phyloP scores from a whole-genome alignment of 2,113 vertebrate genomes.

The Esox niger region DNA sequence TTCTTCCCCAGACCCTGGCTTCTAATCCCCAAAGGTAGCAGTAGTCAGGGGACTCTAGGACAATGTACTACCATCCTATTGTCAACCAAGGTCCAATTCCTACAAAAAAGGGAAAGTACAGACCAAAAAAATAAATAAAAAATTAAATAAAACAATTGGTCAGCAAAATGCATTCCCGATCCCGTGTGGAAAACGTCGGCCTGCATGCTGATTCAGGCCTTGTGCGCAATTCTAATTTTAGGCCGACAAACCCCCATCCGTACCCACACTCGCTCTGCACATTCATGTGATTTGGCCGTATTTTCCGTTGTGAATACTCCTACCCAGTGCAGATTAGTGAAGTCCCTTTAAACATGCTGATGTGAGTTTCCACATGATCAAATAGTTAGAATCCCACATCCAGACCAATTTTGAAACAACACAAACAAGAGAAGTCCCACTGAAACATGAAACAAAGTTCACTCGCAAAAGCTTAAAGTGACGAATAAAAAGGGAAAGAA shows the following conservation, averaged over 20 bases:
- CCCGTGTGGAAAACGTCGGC: slow-evolving; percentile 11
- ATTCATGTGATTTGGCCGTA: slow-evolving; percentile 17
- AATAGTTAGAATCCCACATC: neutral
- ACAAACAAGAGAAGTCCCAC: neutral
- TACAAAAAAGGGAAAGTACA: neutral
- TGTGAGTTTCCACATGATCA: slow-evolving; percentile 29
- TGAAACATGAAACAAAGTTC: neutral
- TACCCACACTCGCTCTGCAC: slow-evolving; percentile 12
- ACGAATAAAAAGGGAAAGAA: neutral
- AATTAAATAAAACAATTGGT: slow-evolving; percentile 7
- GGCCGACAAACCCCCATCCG: slow-evolving; percentile 3
- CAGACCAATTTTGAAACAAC: neutral
- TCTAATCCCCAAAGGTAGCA: slow-evolving; percentile 6
- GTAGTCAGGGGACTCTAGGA: slow-evolving; percentile 2
- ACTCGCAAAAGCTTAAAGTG: too few relatives aligned
- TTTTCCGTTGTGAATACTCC: slow-evolving; percentile 25
- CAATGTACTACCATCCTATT: slow-evolving; percentile 1
- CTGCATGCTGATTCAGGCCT: slow-evolving; percentile 30
- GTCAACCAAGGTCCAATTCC: neutral
- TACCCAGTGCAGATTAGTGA: slow-evolving; percentile 21
- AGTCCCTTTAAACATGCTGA: slow-evolving; percentile 27
- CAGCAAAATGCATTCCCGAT: slow-evolving; percentile 24
- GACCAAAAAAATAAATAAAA: neutral
- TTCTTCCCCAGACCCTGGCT: slow-evolving; percentile 1
- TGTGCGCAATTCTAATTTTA: slow-evolving; percentile 24